Conservation (phyloP, 2,797 vertebrate genomes). For the Oreochromis mossambicus region DNA sequence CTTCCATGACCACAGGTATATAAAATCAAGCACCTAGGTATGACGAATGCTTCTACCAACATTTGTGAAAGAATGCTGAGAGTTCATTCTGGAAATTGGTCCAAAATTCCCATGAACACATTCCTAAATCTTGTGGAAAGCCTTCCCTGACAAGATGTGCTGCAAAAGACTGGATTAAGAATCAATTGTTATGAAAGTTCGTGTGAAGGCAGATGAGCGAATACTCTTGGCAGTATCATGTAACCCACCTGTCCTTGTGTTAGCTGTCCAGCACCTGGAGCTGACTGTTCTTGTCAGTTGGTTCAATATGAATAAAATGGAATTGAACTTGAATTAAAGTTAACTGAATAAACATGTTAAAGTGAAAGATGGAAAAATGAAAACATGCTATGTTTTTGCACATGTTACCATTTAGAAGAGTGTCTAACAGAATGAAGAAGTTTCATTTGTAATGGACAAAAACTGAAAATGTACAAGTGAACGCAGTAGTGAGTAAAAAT, state of each 20-base stretch:
- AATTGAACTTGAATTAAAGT: background rate
- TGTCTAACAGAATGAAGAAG: background rate
- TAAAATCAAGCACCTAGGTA: background rate
- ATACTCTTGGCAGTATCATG: background rate
- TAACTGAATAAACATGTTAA: background rate
- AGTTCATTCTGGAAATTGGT: background rate
- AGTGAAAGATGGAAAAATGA: background rate
- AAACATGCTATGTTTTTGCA: background rate
- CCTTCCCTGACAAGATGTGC: background rate
- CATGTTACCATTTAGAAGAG: background rate
- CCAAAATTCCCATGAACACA: background rate
- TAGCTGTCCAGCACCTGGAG: background rate
- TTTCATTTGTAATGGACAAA: background rate
- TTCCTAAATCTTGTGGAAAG: background rate
- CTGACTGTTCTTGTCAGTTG: background rate
- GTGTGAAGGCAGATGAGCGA: background rate
- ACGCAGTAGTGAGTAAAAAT: background rate
- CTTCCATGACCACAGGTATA: background rate
- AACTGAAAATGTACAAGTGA: background rate
- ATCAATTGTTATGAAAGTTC: background rate
- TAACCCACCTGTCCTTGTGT: background rate
- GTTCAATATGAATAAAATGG: background rate
- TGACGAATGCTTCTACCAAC: rapidly evolving
- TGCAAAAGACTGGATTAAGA: background rate
- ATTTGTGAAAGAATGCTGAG: background rate